These are phyloP conservation scores for Nysson spinosus DNA, from an alignment of 2,888 invertebrate species.

Conservation along the genomic window DNA sequence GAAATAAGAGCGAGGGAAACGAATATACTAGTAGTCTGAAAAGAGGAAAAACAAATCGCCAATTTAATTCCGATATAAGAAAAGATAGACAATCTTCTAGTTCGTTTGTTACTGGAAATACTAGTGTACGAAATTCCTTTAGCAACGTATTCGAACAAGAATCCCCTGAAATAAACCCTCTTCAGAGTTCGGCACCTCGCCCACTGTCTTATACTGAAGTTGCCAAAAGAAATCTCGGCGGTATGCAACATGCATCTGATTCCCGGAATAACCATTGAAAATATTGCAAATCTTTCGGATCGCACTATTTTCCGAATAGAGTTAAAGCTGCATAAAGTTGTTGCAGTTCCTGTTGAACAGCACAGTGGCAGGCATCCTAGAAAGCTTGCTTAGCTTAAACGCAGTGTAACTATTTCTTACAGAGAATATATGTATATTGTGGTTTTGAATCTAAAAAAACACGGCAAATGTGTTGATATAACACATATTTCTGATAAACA, in stretches of 20 bases:
- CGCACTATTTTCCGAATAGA: not conserved
- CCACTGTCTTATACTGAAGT: constrained; percentile 23
- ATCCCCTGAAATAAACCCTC: constrained; percentile 25
- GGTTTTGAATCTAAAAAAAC: constrained; percentile 19
- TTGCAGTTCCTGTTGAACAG: constrained; percentile 25
- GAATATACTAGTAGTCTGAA: constrained; percentile 32
- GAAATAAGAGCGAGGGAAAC: constrained; percentile 20
- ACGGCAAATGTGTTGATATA: constrained; percentile 1
- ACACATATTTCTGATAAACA: not conserved
- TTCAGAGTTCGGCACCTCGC: constrained; percentile 17
- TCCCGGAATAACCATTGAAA: constrained; percentile 25
- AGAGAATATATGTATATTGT: constrained; percentile 45
- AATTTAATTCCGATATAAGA: constrained; percentile 3
- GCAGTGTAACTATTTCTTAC: constrained; percentile 65
- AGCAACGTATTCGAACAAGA: constrained; percentile 25
- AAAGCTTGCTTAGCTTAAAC: constrained; percentile 18
- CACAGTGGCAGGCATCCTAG: constrained; percentile 8
- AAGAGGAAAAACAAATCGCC: constrained; percentile 7
- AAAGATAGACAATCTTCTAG: constrained; percentile 20
- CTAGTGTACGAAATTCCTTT: constrained; percentile 15
- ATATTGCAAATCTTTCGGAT: not conserved
- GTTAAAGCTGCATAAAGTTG: constrained; percentile 40
- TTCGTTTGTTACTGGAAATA: constrained; percentile 9
- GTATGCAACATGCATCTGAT: constrained; percentile 24
- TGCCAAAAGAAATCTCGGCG: constrained; percentile 27